phyloP scores from a whole-genome alignment of 2,113 vertebrate genomes.

The Galeopterus variegatus region DNA sequence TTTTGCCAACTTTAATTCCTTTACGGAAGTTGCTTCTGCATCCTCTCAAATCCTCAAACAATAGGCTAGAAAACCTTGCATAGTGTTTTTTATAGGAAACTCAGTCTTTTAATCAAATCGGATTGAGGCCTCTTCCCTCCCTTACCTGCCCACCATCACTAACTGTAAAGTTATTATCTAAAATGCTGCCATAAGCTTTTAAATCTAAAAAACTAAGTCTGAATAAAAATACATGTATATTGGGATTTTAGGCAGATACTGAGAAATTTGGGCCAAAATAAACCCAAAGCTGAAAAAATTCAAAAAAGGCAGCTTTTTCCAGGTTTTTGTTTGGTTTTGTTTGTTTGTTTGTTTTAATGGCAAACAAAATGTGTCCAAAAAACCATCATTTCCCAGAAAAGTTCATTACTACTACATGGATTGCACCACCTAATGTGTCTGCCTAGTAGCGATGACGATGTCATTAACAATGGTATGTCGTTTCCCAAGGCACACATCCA shows the following conservation, averaged over 20 bases:
- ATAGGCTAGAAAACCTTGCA: not conserved
- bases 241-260: not conserved
- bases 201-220: slow-evolving; percentile 26
- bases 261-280: slow-evolving; percentile 22
- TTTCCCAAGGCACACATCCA: not conserved
- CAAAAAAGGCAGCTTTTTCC: not conserved
- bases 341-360: not conserved
- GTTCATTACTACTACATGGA: not conserved
- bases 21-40: not conserved
- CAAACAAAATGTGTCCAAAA: not conserved
- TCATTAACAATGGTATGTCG: not conserved
- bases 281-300: slow-evolving; percentile 21
- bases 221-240: slow-evolving; percentile 27
- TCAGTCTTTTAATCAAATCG: not conserved
- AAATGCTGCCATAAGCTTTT: not conserved
- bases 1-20: slow-evolving; percentile 69
- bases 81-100: slow-evolving; percentile 65
- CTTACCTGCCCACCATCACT: not conserved
- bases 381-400: not conserved
- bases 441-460: too few species aligned
- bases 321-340: slow-evolving; percentile 25
- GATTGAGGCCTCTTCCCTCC: not conserved
- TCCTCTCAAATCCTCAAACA: not conserved
- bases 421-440: not conserved
- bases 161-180: not conserved